Percentiles rank a stretch among this genome's conserved stretches.
These are phyloP conservation scores for Leucophenga varia DNA, from an alignment of 1,140 invertebrate genomes.

Conservation along the genomic window DNA sequence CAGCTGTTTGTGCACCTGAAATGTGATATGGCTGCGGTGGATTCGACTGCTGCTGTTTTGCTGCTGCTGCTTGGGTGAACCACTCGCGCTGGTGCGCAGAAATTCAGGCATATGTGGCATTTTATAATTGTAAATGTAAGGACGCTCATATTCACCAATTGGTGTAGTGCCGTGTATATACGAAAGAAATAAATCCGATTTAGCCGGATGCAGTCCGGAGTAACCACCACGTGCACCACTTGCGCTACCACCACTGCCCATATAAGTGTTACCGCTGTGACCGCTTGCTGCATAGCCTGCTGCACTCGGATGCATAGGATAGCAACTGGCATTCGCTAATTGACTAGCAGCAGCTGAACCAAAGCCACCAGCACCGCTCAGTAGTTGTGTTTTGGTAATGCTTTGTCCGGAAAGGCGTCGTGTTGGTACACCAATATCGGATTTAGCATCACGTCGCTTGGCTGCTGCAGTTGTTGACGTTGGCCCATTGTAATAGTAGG, in stretches of 20 bases:
- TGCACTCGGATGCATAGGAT: constrained; percentile 30
- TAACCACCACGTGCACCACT: constrained; percentile 20
- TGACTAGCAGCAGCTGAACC: constrained; percentile 19
- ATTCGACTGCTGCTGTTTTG: constrained; percentile 8
- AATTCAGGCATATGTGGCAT: constrained; percentile 48
- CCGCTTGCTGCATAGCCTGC: constrained; percentile 28
- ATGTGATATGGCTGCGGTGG: constrained; percentile 39
- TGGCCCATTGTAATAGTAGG: constrained; percentile 46
- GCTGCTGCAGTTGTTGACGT: constrained; percentile 24
- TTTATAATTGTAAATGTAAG: constrained; percentile 54
- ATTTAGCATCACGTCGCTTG: constrained; percentile 50
- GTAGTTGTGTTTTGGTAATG: constrained; percentile 47
- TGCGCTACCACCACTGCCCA: background rate
- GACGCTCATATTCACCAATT: constrained; percentile 38
- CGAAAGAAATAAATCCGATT: constrained; percentile 52
- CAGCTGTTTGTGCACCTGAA: constrained; percentile 50
- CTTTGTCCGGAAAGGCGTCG: constrained; percentile 45
- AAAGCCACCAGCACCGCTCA: constrained; percentile 20
- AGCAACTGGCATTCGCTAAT: constrained; percentile 40
- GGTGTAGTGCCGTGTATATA: constrained; percentile 38
- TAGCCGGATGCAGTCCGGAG: constrained; percentile 43
- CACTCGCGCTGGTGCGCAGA: constrained; percentile 1
- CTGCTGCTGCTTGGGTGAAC: constrained; percentile 2
- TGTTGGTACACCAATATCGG: constrained; percentile 52
- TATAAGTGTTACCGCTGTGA: constrained; percentile 21